Base-by-base conservation (phyloP, 2,113 vertebrate species). In the Forbesichthys papilliferus region DNA sequence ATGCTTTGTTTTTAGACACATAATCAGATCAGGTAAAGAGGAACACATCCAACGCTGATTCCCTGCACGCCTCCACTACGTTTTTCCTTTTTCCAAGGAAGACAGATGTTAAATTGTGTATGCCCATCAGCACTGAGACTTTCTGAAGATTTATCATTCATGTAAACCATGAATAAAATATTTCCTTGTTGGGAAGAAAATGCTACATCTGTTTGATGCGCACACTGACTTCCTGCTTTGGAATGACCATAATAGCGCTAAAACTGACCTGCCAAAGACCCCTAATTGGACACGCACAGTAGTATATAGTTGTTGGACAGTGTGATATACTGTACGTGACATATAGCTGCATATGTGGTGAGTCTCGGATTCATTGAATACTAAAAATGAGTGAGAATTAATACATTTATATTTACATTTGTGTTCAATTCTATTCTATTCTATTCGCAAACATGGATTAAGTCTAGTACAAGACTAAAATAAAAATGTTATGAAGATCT, bases 81-180 rank as follows among this genome's bases (percentile, higher is more conserved):
- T 71, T 75, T 90, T 90, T 89, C 90, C 91, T 89, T 89, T 92
- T 90, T 92, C 91, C 87, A 85, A 89, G 79, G 82, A 88, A 90
- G 91, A 91, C 92, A 92, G 89, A 91, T 92, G 90, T 87, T 90
- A 89, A 91, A 92, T 90, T 90, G 90, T 91, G 91, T 90, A 92
- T 91, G 91, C 91, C 91, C 91, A 92, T 91, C 89, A 92, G 91
- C 89, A 67, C 79, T 79, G 87, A 90, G 87, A 89, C 87, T 92
- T 93, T 92, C 88, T 87, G 78, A 86, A 92, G 91, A 91, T 92
- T 92, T 92, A 92, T 91, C 90, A 90, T 90, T 92, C 83, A 90
- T 93, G 91, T 92, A 91, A 88, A 92, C 91, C 89, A 92, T 92
- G 90, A 93, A 93, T 93, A 91, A 92, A 91, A 92, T 91, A 92